Base-by-base conservation (phyloP, 2,888 invertebrate species). In the Netelia virgata region DNA sequence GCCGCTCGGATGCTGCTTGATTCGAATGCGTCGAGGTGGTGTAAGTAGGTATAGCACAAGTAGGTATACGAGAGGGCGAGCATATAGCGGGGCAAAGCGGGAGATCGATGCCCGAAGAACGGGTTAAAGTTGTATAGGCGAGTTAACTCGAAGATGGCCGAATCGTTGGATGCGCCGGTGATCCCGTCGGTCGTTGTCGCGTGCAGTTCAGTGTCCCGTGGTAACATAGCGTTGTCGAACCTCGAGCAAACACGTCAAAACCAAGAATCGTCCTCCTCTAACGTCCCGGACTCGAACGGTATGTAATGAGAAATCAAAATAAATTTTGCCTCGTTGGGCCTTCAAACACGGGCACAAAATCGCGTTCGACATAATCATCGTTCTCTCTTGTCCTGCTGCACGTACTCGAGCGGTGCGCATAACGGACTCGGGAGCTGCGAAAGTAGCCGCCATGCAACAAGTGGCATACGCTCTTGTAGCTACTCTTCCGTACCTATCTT, bases 121-220 rank as follows among this genome's bases (percentile, higher is more conserved):
- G 88, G 91, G 90, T 91, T 89, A 90, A 89, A 73, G 68, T 23
- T 2, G 47, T 47, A 47, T 47, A 47, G 66, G 82, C 87, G 89
- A 90, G 91, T 91, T 90, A 91, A 90, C 88, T 89, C 89, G 88
- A 92, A 92, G 91, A 92, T 92, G 92, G 92, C 92, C 89, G 92
- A 92, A 88, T 88, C 91, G 88, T 87, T 88, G 77, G 91, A 90
- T 88, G 87, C 90, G 75, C 85, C 86, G 86, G 85, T 84, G 70
- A 90, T 91, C 88, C 88, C 91, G 83, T 88, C 89, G 90, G 89
- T 86, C 86, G 86, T 88, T 84, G 66, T 78, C 84, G 82, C 74
- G 88, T 88, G 88, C 66, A 88, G 88, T 88, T 88, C 86, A 61
- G 88, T 87, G 85, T 74, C 88, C 50, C 55, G 81, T 64, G 73